Percentiles rank a stretch among this genome's conserved stretches.
phyloP scores from a whole-genome alignment of 1,140 invertebrate genomes.

The Drosophila pachea region DNA sequence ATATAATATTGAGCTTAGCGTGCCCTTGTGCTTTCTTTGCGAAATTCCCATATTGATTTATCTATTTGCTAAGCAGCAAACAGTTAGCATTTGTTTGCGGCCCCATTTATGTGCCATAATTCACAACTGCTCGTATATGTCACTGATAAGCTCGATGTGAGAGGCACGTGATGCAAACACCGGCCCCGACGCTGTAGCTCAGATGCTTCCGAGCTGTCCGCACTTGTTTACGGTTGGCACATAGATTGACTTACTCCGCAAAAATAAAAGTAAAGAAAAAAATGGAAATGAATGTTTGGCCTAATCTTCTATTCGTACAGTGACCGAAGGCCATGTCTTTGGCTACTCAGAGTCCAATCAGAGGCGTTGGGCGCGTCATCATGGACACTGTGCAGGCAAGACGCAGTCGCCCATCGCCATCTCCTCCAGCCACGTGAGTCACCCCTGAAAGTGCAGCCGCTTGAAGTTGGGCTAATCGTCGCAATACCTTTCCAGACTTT shows the following conservation, averaged over 20 bases:
- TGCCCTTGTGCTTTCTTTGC: slow-evolving; percentile 56
- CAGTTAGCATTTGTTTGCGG: slow-evolving; percentile 51
- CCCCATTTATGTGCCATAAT: slow-evolving; percentile 64
- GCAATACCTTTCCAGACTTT: slow-evolving; percentile 79
- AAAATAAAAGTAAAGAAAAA: neutral
- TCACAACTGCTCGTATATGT: slow-evolving; percentile 66
- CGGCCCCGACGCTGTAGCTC: too few species aligned
- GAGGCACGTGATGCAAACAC: slow-evolving; percentile 54
- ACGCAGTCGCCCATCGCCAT: slow-evolving; percentile 84
- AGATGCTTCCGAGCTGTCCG: slow-evolving; percentile 2
- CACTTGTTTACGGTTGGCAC: slow-evolving; percentile 1
- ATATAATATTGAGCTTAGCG: slow-evolving; percentile 40
- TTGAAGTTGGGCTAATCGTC: neutral
- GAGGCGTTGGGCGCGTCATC: slow-evolving; percentile 82
- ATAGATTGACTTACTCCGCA: too few species aligned
- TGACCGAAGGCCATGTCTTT: slow-evolving; percentile 77
- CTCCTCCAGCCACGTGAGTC: slow-evolving; percentile 79
- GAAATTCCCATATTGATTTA: slow-evolving; percentile 58
- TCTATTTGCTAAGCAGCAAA: slow-evolving; percentile 47
- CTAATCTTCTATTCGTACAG: slow-evolving; percentile 18
- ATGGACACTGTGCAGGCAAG: slow-evolving; percentile 82
- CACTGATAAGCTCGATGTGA: slow-evolving; percentile 52
- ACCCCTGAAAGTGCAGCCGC: too few species aligned
- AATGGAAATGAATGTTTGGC: too few species aligned
- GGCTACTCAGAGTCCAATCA: slow-evolving; percentile 83